Evolutionary conservation across 2,113 vertebrate species (phyloP).

Genomic region (Polypterus senegalus): DNA sequence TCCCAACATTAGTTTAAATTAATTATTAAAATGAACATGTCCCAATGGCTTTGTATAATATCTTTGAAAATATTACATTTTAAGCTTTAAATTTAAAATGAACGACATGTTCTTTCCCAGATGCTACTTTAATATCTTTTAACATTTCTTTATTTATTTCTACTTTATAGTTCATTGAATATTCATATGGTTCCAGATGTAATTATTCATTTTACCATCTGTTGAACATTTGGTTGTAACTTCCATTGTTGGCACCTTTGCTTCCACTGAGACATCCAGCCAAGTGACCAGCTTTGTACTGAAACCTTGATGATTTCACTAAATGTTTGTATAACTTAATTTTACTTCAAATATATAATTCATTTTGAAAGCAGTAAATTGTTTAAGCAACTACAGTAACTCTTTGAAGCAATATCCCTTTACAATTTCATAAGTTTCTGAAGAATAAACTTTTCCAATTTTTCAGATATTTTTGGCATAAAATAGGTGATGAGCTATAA

Average conservation of each 20-base stretch:
- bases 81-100: too few species aligned
- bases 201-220: slow-evolving; percentile 41
- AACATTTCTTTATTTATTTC: slow-evolving; percentile 25
- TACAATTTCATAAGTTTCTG: too few species aligned
- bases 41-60: too few species aligned
- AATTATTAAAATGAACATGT: too few species aligned
- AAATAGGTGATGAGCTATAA: too few species aligned
- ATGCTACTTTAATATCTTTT: slow-evolving; percentile 34
- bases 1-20: too few species aligned
- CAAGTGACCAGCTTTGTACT: slow-evolving; percentile 29
- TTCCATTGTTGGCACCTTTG: slow-evolving; percentile 23
- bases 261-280: slow-evolving; percentile 22
- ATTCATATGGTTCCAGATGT: slow-evolving; percentile 33
- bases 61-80: too few species aligned
- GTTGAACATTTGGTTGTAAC: slow-evolving; percentile 39
- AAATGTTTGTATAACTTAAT: slow-evolving; percentile 6
- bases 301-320: slow-evolving; percentile 24
- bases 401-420: too few species aligned
- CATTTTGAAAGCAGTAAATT: too few species aligned
- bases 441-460: too few species aligned
- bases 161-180: slow-evolving; percentile 24
- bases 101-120: slow-evolving; percentile 15
- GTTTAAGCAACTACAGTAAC: too few species aligned
- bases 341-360: not conserved
- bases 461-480: too few species aligned